Evolutionary conservation across 2,113 vertebrate species (phyloP), one percentile per base, ranked within the genome.

Genomic region (Cygnus atratus): DNA sequence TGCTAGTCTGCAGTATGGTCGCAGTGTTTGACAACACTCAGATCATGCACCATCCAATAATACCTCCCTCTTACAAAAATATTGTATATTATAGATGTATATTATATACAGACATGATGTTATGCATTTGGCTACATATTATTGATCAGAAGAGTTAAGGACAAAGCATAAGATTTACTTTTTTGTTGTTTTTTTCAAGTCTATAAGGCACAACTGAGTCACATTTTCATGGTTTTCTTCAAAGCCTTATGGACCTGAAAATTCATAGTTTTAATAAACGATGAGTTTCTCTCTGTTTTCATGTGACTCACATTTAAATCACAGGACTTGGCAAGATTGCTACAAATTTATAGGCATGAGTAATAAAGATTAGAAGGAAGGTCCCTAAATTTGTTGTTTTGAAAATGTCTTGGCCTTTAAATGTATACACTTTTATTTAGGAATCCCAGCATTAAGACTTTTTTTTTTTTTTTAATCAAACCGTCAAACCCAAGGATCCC

Each of bases 241-340:
- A 61, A 71, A 67, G 33, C 67, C 21, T 90, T 78, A 44, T 6
- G 3, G 19, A 74, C 35, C 11, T 76, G 41, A 81, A 90, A 94
- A 93, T 89, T 94, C 88, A 73, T 20, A 33, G 71, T 70, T 91
- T 93, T 87, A 88, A 84, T 87, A 87, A 91, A 84, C 82, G 18
- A 65, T 58, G 17, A 21, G 39, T 26, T 55, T 35, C 75, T 50
- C 66, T 52, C 33, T 37, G 6, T 11, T 75, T 96, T 73, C 31
- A 15, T 61, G 44, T 44, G 43, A 79, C 24, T 85, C 44, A 73
- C 29, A 21, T 70, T 52, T 84, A 88, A 96, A 93, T 84, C 80
- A 88, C 21, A 79, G 26, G 57, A 79, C 52, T 62, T 73, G 66
- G 62, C 43, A 91, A 82, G 3, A 76, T 10, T 33, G 13, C 25